Evolutionary conservation across 2,797 vertebrate species (phyloP), one percentile per base, ranked within the genome.

Genomic region (Florisuga fusca): DNA sequence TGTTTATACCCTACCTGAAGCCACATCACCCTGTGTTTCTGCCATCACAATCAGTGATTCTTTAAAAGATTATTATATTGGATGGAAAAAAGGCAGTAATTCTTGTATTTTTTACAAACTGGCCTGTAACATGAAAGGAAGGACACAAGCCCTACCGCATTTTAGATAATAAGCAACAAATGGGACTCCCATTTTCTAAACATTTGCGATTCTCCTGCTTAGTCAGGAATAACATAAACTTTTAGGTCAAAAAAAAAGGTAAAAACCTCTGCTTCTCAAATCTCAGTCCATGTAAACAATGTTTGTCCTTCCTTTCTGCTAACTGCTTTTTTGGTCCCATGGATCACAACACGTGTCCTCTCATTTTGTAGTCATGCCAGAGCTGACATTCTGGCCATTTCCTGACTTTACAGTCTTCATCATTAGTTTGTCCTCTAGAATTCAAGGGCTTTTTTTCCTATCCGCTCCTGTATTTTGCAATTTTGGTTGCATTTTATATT

Each of bases 1-100:
- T 97, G 96, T 97, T 98, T 96, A 94, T 94, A 83, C 34, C 34
- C 26, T 89, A 95, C 93, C 95, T 96, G 78, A 96, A 97, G 89
- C 76, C 53, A 93, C 45, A 90, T 92, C 89, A 86, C 34, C 25
- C 27, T 64, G 29, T 34, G 50, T 84, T 92, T 82, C 64, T 94
- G 83, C 94, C 36, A 85, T 33, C 53, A 57, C 71, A 62, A 66
- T 14, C 80, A 50, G 21, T 93, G 61, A 8, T 55, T 74, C 61
- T 92, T 82, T 68, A 81, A 92, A 97, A 84, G 74, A 96, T 87
- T 87, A 78, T 88, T 18, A 59, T 93, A 68, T 53, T 58, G 43
- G 78, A 64, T 18, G 19, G 59, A 93, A 92, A 95, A 95, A 68
- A 87, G 91, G 0, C 33, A 41, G 9, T 34, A 80, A 17, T 53